phyloP scores from a whole-genome alignment of 23 tunicate species.

The Oikopleura vanhoeffeni region DNA sequence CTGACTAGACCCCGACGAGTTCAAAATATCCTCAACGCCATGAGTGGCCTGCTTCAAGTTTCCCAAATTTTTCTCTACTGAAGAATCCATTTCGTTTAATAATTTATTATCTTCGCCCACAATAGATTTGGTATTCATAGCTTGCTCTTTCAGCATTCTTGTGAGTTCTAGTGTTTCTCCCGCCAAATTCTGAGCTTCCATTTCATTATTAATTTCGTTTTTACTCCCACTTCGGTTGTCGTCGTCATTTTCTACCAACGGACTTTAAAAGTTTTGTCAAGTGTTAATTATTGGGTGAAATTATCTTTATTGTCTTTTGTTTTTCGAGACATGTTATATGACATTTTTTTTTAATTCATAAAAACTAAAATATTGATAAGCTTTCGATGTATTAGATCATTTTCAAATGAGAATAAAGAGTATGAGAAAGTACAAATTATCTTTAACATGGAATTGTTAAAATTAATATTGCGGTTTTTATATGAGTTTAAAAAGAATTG shows the following conservation, averaged over 20 bases:
- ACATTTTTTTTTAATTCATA: too few species aligned
- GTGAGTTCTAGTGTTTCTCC: neutral
- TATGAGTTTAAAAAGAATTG: too few species aligned
- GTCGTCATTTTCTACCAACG: neutral
- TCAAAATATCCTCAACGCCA: neutral
- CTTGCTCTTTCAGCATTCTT: neutral
- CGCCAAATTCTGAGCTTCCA: neutral
- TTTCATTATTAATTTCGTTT: neutral
- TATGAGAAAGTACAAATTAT: too few species aligned
- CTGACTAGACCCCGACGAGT: neutral
- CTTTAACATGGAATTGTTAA: too few species aligned
- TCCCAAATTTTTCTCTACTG: neutral
- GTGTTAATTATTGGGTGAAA: too few species aligned
- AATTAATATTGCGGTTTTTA: too few species aligned
- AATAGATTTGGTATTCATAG: neutral
- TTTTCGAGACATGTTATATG: too few species aligned
- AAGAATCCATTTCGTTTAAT: neutral
- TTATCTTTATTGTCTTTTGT: too few species aligned
- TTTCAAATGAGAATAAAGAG: too few species aligned
- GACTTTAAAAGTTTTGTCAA: too few species aligned
- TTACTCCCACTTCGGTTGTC: neutral
- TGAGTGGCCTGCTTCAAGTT: neutral
- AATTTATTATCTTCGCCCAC: slow-evolving; percentile 2
- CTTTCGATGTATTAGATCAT: too few species aligned
- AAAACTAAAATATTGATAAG: too few species aligned